Conservation (phyloP, 2,113 vertebrate species). For the Camelus bactrianus region DNA sequence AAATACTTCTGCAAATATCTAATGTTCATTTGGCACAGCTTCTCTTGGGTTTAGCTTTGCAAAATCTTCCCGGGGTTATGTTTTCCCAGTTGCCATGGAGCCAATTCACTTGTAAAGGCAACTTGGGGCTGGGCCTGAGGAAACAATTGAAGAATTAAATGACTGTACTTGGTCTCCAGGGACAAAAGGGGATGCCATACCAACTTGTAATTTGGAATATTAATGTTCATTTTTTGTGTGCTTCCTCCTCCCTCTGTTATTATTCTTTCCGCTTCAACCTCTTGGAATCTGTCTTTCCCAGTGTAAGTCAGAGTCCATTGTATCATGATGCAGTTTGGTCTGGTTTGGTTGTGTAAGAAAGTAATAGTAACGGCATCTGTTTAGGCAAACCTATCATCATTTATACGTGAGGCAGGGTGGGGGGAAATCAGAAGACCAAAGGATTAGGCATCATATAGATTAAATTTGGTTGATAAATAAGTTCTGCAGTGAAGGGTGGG, state of each 20-base stretch:
- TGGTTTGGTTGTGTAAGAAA: slow-evolving; percentile 1
- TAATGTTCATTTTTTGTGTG: not conserved
- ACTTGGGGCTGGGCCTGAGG: not conserved
- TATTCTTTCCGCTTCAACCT: not conserved
- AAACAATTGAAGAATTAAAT: slow-evolving; percentile 30
- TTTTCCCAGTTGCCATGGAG: slow-evolving; percentile 62
- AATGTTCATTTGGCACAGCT: slow-evolving; percentile 57
- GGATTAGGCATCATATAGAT: not conserved
- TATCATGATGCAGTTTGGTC: not conserved
- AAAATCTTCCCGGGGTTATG: slow-evolving; percentile 54
- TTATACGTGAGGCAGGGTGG: not conserved
- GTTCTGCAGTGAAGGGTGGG: not conserved
- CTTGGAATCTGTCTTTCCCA: slow-evolving; percentile 1
- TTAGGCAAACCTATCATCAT: slow-evolving; percentile 1
- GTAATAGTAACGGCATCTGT: not conserved
- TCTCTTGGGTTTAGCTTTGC: slow-evolving; percentile 50
- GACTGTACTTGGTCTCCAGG: not conserved
- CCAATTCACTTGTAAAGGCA: not conserved
- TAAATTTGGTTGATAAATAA: not conserved
- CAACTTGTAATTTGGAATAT: not conserved
- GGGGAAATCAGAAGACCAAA: not conserved
- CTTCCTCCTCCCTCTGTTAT: not conserved
- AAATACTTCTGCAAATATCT: slow-evolving; percentile 53
- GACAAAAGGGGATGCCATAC: not conserved
- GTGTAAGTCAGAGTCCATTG: not conserved